phyloP scores from a whole-genome alignment of 2,888 invertebrate species.

The Coecobrya sp. region DNA sequence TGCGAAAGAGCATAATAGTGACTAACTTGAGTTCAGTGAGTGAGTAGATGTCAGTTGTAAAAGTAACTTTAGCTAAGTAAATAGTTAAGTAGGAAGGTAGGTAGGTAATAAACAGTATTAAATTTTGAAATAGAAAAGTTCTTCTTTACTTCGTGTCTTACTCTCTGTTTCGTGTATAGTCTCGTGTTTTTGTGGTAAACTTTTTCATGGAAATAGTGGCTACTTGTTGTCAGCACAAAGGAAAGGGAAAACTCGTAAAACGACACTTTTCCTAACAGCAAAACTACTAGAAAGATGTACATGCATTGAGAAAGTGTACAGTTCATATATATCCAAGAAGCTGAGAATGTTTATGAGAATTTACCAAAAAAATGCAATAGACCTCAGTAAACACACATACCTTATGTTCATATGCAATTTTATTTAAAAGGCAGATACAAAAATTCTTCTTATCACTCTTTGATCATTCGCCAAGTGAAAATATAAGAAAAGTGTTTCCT shows the following conservation, averaged over 20 bases:
- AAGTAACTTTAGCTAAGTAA: background rate
- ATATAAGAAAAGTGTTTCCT: no score
- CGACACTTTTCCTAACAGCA: background rate
- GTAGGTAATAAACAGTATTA: conserved; percentile 22
- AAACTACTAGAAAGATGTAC: background rate
- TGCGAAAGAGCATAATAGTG: conserved; percentile 37
- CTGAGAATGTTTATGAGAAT: no score
- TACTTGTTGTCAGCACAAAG: conserved; percentile 1
- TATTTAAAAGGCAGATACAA: no score
- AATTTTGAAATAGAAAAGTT: conserved; percentile 36
- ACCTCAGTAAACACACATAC: no score
- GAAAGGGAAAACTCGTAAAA: conserved; percentile 15
- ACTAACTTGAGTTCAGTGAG: conserved; percentile 19
- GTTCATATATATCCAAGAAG: background rate
- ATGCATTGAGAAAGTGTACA: background rate
- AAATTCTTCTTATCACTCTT: no score
- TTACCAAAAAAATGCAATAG: no score
- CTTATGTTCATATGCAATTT: no score
- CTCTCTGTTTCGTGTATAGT: background rate
- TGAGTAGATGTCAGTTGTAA: background rate
- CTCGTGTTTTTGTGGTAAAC: background rate
- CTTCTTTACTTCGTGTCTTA: background rate
- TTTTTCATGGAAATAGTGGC: background rate
- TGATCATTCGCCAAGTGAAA: no score
- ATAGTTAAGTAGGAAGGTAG: conserved; percentile 10